These are phyloP conservation scores for Poecilus cupreus DNA, from an alignment of 2,888 invertebrate genomes.

Conservation along the genomic window DNA sequence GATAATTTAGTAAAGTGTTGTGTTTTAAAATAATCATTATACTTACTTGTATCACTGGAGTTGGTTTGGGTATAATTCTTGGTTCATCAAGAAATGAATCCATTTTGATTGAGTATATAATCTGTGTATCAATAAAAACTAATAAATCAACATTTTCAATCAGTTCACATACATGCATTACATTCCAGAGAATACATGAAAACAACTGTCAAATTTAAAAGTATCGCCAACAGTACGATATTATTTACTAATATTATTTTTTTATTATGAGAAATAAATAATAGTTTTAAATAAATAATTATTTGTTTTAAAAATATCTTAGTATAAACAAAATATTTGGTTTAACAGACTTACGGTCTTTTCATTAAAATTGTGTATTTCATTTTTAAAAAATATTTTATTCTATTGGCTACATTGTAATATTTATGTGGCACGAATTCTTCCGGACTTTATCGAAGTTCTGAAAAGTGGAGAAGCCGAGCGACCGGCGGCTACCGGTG, in stretches of 20 bases:
- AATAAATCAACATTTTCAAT: not conserved
- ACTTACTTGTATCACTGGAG: constrained; percentile 65
- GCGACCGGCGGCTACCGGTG: not conserved
- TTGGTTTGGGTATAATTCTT: constrained; percentile 65
- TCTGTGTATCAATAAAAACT: not conserved
- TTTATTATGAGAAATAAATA: no score
- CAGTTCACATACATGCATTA: not conserved
- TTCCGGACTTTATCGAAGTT: not conserved
- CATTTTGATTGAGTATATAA: constrained; percentile 64
- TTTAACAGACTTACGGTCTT: no score
- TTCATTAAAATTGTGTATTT: no score
- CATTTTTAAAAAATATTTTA: no score
- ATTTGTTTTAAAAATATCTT: no score
- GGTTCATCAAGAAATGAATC: constrained; percentile 71
- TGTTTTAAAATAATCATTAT: constrained; percentile 1
- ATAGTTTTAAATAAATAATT: no score
- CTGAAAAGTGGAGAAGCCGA: not conserved
- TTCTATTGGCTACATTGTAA: not conserved
- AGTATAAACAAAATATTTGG: no score
- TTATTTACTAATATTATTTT: not conserved
- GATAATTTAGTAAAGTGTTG: not conserved
- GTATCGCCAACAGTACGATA: not conserved
- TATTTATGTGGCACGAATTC: not conserved
- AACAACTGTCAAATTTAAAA: constrained; percentile 55
- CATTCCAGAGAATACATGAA: no score